Conservation (phyloP, 64 coral and sea anemone genomes). For the Stichodactyla mertensii region DNA sequence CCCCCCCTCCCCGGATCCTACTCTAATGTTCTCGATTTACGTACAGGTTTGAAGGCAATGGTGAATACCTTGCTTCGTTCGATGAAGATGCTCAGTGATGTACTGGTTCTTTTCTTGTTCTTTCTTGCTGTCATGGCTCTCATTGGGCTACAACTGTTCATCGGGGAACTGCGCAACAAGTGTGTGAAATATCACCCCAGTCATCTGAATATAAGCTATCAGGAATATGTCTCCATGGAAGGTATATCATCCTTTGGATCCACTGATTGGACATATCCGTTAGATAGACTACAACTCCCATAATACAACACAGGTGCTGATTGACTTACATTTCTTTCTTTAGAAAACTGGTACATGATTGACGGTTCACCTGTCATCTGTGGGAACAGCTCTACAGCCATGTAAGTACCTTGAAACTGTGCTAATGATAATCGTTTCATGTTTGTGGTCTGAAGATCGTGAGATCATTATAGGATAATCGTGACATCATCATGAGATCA, state of each 20-base stretch:
- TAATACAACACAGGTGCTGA: background rate
- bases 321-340: background rate
- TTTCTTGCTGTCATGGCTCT: constrained; percentile 85
- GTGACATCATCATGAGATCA: too few species aligned
- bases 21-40: too few species aligned
- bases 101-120: constrained; percentile 80
- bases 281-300: too few species aligned
- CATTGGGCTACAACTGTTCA: constrained; percentile 80
- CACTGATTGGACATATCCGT: background rate
- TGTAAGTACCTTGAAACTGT: constrained; percentile 32
- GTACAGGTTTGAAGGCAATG: constrained; percentile 57
- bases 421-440: too few species aligned
- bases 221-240: background rate
- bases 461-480: too few species aligned
- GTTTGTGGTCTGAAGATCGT: too few species aligned
- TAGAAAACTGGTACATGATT: constrained; percentile 51
- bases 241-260: background rate
- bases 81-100: constrained; percentile 70
- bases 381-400: constrained; percentile 56
- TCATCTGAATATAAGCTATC: background rate
- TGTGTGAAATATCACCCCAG: constrained; percentile 17
- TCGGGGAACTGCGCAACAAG: constrained; percentile 70
- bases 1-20: too few species aligned
- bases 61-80: constrained; percentile 82
- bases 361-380: constrained; percentile 52